Percentiles rank a stretch among this genome's conserved stretches.
Conservation (phyloP, 2,797 vertebrate species). For the Sebastiscus albofasciatus region DNA sequence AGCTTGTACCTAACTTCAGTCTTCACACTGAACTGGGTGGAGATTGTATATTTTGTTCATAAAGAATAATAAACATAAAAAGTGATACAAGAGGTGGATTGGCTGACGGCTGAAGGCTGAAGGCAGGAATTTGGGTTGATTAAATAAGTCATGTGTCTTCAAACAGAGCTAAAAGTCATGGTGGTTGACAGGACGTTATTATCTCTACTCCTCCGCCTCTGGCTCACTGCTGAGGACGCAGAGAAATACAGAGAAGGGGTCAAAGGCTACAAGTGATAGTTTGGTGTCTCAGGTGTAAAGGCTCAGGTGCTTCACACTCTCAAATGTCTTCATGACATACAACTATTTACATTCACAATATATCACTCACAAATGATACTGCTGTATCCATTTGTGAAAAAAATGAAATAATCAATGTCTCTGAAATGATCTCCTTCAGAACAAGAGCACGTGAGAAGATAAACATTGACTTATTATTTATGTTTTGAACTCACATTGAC, state of each 20-base stretch:
- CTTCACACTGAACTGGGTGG: slow-evolving; percentile 24
- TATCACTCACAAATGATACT: not conserved
- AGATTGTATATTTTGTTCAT: slow-evolving; percentile 54
- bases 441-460: not conserved
- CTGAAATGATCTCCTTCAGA: not conserved
- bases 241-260: slow-evolving; percentile 30
- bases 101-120: not conserved
- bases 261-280: slow-evolving; percentile 22
- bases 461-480: not conserved
- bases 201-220: slow-evolving; percentile 25
- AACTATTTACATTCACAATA: not conserved
- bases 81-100: slow-evolving; percentile 45
- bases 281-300: slow-evolving; percentile 31
- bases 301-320: not conserved
- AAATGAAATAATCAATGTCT: not conserved
- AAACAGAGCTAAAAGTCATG: slow-evolving; percentile 42
- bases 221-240: not conserved
- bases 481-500: slow-evolving; percentile 5
- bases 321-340: not conserved
- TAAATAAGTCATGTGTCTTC: slow-evolving; percentile 40
- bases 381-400: not conserved
- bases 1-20: slow-evolving; percentile 2
- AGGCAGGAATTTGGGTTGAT: slow-evolving; percentile 50
- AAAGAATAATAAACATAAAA: slow-evolving; percentile 66
- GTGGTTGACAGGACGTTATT: slow-evolving; percentile 49